Evolutionary conservation across 1,140 invertebrate species (phyloP).

Genomic region (Achroia grisella): DNA sequence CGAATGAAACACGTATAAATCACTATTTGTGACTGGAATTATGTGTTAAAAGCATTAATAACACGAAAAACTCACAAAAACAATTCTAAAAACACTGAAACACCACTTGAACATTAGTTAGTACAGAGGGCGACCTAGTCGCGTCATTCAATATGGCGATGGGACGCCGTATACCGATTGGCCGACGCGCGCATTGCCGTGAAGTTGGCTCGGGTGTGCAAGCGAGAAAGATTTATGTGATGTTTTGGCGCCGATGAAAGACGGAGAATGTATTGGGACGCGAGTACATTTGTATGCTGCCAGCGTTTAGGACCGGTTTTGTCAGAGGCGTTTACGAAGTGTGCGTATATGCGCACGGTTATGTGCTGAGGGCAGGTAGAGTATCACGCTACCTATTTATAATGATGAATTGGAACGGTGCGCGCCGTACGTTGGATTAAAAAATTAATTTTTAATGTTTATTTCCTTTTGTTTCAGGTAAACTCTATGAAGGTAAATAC

Average conservation of each 20-base stretch:
- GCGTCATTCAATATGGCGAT: constrained; percentile 65
- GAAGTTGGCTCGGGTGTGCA: constrained; percentile 53
- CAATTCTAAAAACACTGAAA: constrained; percentile 44
- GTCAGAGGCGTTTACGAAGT: constrained; percentile 62
- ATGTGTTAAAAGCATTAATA: constrained; percentile 31
- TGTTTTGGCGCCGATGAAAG: constrained; percentile 55
- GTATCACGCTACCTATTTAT: constrained; percentile 44
- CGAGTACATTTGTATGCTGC: constrained; percentile 58
- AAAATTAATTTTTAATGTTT: constrained; percentile 50
- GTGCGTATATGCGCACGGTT: constrained; percentile 52
- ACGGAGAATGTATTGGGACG: constrained; percentile 54
- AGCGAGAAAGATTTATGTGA: constrained; percentile 64
- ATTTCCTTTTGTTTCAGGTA: constrained; percentile 56
- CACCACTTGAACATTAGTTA: constrained; percentile 39
- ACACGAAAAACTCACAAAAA: constrained; percentile 55
- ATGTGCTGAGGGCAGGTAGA: constrained; percentile 58
- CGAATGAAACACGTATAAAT: constrained; percentile 17
- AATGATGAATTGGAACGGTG: constrained; percentile 45
- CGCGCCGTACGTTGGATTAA: constrained; percentile 33
- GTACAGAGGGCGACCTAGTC: constrained; percentile 40
- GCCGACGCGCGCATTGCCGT: constrained; percentile 28
- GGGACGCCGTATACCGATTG: constrained; percentile 38
- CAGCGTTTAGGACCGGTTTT: constrained; percentile 56
- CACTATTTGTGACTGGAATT: constrained; percentile 33
- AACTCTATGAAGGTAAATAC: neutral